Evolutionary conservation across 2,888 invertebrate genomes (phyloP).

Genomic region (Rhorus exstirpatorius): DNA sequence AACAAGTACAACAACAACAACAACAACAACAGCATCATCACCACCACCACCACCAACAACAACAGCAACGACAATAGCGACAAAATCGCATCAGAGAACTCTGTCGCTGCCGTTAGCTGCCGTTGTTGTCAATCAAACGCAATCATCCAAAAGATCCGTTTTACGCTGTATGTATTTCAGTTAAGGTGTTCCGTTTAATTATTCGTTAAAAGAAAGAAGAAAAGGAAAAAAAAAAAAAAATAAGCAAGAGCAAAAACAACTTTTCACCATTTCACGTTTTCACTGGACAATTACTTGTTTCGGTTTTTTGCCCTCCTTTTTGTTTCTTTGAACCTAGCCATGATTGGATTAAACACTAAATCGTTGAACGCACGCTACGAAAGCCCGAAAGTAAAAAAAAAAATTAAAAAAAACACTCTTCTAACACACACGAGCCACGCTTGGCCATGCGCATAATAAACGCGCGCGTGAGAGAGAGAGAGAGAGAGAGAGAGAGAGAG

Average conservation of each 20-base stretch:
- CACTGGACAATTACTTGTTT: slow-evolving; percentile 29
- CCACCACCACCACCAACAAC: slow-evolving; percentile 74
- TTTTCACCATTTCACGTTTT: slow-evolving; percentile 21
- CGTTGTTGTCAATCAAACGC: slow-evolving; percentile 86
- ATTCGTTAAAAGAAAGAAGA: slow-evolving; percentile 3
- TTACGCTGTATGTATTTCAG: slow-evolving; percentile 86
- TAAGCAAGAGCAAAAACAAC: not conserved
- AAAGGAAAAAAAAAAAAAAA: slow-evolving; percentile 6
- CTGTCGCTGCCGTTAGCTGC: slow-evolving; percentile 90
- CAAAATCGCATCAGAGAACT: slow-evolving; percentile 89
- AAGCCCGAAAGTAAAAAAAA: slow-evolving; percentile 1
- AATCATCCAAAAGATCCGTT: slow-evolving; percentile 86
- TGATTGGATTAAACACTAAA: slow-evolving; percentile 39
- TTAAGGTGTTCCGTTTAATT: no score
- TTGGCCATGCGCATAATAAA: slow-evolving; percentile 33
- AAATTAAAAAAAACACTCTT: slow-evolving; percentile 27
- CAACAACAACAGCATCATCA: slow-evolving; percentile 73
- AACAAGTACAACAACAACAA: slow-evolving; percentile 68
- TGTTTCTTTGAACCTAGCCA: slow-evolving; percentile 17
- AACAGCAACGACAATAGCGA: slow-evolving; percentile 79
- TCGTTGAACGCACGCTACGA: slow-evolving; percentile 56
- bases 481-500: slow-evolving; percentile 34
- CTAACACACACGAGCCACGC: slow-evolving; percentile 56
- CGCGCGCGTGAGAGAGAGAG: no score
- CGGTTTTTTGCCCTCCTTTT: slow-evolving; percentile 19